These are phyloP conservation scores for Onychomys arenicola DNA, from an alignment of 2,797 vertebrate species.

Conservation along the genomic window DNA sequence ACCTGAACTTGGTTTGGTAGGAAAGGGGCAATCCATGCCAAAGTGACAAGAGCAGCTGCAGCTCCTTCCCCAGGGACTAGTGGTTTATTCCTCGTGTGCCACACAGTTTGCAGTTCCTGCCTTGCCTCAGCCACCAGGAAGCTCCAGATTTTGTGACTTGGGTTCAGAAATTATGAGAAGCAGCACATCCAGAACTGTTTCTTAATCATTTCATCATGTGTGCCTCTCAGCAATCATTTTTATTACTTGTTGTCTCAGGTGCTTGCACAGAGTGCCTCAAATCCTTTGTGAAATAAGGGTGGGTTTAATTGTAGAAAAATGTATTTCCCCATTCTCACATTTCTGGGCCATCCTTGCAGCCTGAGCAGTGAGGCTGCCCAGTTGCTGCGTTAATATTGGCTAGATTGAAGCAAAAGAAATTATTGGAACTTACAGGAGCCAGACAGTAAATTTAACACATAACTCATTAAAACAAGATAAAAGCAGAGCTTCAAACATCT, in stretches of 20 bases:
- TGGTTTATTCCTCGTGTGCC: not conserved
- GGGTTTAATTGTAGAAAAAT: slow-evolving; percentile 44
- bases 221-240: slow-evolving; percentile 32
- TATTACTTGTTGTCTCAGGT: slow-evolving; percentile 39
- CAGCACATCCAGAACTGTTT: not conserved
- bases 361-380: slow-evolving; percentile 75
- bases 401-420: slow-evolving; percentile 78
- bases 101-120: slow-evolving; percentile 26
- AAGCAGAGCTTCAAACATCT: slow-evolving; percentile 84
- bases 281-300: slow-evolving; percentile 68
- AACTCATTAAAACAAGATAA: slow-evolving; percentile 86
- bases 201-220: slow-evolving; percentile 16
- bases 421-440: slow-evolving; percentile 79
- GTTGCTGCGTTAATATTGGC: slow-evolving; percentile 74
- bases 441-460: slow-evolving; percentile 82
- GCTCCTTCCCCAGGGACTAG: not conserved
- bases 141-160: slow-evolving; percentile 42
- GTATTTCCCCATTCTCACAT: slow-evolving; percentile 65
- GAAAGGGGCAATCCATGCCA: not conserved
- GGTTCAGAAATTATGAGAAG: not conserved
- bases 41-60: not conserved
- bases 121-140: slow-evolving; percentile 29
- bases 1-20: not conserved
- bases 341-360: slow-evolving; percentile 64
- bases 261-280: not conserved